A percentile compares a stretch with the other conserved stretches of the same genome.
Conservation (phyloP, 2,888 invertebrate genomes). For the Tipula helvola region DNA sequence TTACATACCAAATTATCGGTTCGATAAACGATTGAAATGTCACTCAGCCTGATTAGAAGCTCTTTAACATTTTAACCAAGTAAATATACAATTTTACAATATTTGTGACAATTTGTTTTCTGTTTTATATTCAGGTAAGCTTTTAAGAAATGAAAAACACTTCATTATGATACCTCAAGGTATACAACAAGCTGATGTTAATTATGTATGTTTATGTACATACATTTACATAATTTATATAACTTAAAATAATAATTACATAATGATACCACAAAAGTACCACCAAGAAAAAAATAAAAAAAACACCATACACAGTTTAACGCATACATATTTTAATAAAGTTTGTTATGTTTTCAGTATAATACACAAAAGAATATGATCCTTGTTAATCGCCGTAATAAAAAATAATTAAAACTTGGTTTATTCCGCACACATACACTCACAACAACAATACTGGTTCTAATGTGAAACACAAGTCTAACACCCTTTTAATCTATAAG, state of each 20-base stretch:
- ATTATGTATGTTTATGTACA: neutral
- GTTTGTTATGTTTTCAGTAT: neutral
- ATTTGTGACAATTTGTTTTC: neutral
- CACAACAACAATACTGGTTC: neutral
- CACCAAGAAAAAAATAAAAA: too few relatives aligned
- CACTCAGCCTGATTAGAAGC: too few relatives aligned
- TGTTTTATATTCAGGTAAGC: neutral
- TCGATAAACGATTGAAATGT: too few relatives aligned
- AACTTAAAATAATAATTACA: neutral
- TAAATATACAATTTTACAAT: neutral
- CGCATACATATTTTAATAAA: neutral
- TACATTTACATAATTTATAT: neutral
- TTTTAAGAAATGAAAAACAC: neutral
- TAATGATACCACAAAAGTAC: neutral
- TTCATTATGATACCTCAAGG: neutral
- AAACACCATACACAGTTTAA: neutral
- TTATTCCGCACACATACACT: neutral
- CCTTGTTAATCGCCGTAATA: neutral
- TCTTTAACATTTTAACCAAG: neutral
- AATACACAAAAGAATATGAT: neutral
- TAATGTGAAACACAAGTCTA: neutral
- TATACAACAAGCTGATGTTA: neutral
- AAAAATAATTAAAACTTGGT: neutral
- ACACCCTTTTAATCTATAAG: neutral
- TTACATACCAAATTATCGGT: too few relatives aligned